Evolutionary conservation across 2,888 invertebrate genomes (phyloP), one percentile per base, ranked within the genome.

Genomic region (Sesia apiformis): DNA sequence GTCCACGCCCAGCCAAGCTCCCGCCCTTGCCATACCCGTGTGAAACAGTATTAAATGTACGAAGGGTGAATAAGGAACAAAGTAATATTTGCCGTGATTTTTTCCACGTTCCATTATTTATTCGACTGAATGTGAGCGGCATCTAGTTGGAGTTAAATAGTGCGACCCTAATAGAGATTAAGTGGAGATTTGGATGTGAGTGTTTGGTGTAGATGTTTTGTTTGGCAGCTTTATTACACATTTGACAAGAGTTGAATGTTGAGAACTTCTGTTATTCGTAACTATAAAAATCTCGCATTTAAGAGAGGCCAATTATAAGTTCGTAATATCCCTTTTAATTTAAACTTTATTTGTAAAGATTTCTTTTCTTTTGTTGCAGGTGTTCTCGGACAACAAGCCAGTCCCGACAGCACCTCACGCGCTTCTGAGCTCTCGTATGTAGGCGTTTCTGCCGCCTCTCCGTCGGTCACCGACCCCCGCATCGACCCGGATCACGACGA

Each of bases 331-430:
- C 42, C 7, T 51, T 49, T 41, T 52, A 52, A 54, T 8, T 5
- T 0, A n/a, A 7, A 38, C 23, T 23, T 23, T 23, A 23, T 23
- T 23, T 23, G 23, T 23, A 23, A 23, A 23, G 1, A 2, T 1
- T 23, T 23, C 5, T 53, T 68, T 61, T 71, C 51, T 61, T 64
- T 82, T 76, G 72, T 75, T 62, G n/a, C 66, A 88, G 89, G 89
- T 73, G 67, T 79, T 39, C 64, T 86, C 60, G 94, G 94, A 43
- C 95, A 95, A 71, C 93, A 94, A 77, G 93, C 94, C 7, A 94
- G 94, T 69, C 96, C 96, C 0, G 96, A 96, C 74, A 96, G 96
- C 67, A 96, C 96, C 6, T 96, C 96, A 52, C 95, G 96, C 3
- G 94, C 95, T n/a, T 95, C 95, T 0, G 95, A 95, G 67, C 81